phyloP scores from a whole-genome alignment of 2,888 invertebrate species.

The Eurytoma adleriae region DNA sequence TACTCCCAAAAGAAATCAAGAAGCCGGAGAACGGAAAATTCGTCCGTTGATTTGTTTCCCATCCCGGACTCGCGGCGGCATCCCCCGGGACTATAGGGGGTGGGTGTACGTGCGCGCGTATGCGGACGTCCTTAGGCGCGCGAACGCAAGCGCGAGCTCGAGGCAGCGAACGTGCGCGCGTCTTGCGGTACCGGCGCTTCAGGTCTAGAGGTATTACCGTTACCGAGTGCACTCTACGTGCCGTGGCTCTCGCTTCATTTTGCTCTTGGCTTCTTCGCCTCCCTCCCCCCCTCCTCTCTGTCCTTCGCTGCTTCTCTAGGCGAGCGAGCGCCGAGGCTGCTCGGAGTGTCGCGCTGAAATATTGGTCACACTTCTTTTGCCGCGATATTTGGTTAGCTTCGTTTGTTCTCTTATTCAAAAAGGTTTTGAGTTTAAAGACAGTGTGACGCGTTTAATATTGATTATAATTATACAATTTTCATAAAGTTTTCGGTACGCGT shows the following conservation, averaged over 20 bases:
- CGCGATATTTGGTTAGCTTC: no score
- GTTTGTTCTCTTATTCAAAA: no score
- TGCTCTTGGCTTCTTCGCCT: conserved; percentile 16
- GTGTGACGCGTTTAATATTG: no score
- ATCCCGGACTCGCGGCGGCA: no score
- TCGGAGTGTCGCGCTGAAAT: background rate
- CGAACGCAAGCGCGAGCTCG: conserved; percentile 53
- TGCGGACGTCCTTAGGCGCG: background rate
- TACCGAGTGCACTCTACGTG: conserved; percentile 64
- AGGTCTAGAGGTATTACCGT: conserved; percentile 74
- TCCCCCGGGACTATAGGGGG: background rate
- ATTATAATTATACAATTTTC: no score
- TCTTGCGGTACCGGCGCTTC: conserved; percentile 68
- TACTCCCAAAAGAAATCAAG: background rate
- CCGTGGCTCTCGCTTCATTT: conserved; percentile 45
- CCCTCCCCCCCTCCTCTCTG: conserved; percentile 16
- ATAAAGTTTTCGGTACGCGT: no score
- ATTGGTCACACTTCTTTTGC: no score
- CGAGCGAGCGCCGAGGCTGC: background rate
- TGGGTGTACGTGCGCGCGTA: background rate
- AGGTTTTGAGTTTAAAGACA: no score
- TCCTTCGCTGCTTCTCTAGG: background rate
- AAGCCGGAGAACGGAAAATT: background rate
- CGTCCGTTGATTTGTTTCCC: no score
- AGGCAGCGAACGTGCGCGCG: conserved; percentile 53